Conservation (phyloP, 2,113 vertebrate species). For the Percopsis transmontana region DNA sequence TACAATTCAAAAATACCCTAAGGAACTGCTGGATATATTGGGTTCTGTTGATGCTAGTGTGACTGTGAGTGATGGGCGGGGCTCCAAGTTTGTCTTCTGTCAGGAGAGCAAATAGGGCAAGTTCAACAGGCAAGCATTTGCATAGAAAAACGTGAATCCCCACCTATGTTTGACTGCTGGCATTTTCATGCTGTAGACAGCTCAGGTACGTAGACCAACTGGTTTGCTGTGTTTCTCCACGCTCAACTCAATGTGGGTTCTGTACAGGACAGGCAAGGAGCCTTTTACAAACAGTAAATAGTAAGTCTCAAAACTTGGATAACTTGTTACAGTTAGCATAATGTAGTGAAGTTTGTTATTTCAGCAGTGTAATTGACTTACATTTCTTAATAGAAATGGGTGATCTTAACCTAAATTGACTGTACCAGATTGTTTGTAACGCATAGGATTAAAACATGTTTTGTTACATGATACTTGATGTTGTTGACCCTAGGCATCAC, state of each 20-base stretch:
- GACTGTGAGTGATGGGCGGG: slow-evolving; percentile 15
- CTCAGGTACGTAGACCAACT: not conserved
- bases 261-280: not conserved
- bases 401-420: too few species aligned
- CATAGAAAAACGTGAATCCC: slow-evolving; percentile 16
- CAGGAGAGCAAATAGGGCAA: slow-evolving; percentile 37
- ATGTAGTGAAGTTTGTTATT: too few species aligned
- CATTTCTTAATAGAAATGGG: too few species aligned
- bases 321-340: too few species aligned
- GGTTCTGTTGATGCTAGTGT: slow-evolving; percentile 35
- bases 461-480: not conserved
- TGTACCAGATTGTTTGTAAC: too few species aligned
- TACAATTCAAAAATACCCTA: too few species aligned
- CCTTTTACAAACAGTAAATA: slow-evolving; percentile 13
- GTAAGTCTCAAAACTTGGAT: slow-evolving; percentile 39
- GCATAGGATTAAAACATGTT: too few species aligned
- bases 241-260: not conserved
- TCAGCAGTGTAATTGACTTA: too few species aligned
- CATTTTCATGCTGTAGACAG: slow-evolving; percentile 6
- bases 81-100: not conserved
- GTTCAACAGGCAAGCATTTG: slow-evolving; percentile 35
- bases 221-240: not conserved
- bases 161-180: slow-evolving; percentile 30
- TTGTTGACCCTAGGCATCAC: too few species aligned
- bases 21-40: not conserved